Percentiles rank a stretch among this genome's conserved stretches.
phyloP scores from a whole-genome alignment of 2,113 vertebrate genomes.

The Pituophis catenifer region DNA sequence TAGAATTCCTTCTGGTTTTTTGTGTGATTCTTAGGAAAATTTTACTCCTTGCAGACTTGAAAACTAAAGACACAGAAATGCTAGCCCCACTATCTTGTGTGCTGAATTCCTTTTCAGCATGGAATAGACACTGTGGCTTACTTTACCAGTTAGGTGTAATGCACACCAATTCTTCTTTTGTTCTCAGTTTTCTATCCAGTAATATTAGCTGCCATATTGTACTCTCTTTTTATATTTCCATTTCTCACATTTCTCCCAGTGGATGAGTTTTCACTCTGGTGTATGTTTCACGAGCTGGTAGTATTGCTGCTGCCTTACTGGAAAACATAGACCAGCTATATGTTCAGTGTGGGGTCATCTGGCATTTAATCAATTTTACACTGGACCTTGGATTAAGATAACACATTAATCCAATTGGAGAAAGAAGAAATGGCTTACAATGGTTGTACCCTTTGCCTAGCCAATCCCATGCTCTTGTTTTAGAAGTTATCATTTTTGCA shows the following conservation, averaged over 20 bases:
- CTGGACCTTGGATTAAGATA: not conserved
- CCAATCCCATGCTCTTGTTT: not conserved
- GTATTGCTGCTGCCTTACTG: not conserved
- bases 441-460: not conserved
- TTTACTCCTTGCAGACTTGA: not conserved
- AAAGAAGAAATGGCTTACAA: not conserved
- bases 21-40: not conserved
- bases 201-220: not conserved
- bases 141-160: not conserved
- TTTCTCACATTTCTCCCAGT: constrained; percentile 21
- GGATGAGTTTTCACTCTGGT: constrained; percentile 13
- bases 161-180: not conserved
- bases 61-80: not conserved
- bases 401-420: not conserved
- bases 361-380: not conserved
- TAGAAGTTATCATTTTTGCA: not conserved
- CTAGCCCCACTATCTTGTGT: not conserved
- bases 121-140: not conserved
- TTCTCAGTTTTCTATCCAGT: not conserved
- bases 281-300: constrained; percentile 25
- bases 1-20: not conserved
- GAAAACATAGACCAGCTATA: not conserved
- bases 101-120: not conserved
- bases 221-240: not conserved
- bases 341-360: not conserved